Conservation (phyloP, 2,888 invertebrate genomes). For the Zygogramma bicolorata region DNA sequence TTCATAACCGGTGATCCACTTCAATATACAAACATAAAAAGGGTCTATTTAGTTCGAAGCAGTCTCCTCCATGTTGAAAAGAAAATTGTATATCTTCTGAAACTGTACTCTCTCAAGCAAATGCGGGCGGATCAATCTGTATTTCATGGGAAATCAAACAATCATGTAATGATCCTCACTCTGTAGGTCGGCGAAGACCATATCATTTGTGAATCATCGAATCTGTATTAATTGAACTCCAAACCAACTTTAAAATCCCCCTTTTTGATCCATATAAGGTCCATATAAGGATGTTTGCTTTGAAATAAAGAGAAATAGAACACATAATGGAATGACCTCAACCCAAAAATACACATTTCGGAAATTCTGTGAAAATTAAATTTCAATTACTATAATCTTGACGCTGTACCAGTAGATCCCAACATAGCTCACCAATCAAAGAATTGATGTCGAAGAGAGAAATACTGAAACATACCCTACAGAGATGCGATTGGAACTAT, state of each 20-base stretch:
- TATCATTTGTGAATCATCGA: neutral
- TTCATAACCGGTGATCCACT: no score
- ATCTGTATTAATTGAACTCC: neutral
- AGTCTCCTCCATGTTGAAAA: no score
- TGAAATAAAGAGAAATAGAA: neutral
- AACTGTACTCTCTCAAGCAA: no score
- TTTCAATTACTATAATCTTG: neutral
- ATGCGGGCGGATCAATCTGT: neutral
- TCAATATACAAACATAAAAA: no score
- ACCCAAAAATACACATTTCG: neutral
- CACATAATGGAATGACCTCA: neutral
- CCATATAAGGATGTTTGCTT: neutral
- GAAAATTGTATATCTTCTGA: no score
- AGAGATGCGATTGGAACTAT: neutral
- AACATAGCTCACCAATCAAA: neutral
- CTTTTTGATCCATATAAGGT: constrained; percentile 5
- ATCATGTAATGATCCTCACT: neutral
- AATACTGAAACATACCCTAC: neutral
- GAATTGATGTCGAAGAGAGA: neutral
- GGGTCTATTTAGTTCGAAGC: no score
- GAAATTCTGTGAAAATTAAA: neutral
- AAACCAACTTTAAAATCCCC: neutral
- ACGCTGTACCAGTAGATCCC: constrained; percentile 4
- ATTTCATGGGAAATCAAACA: neutral
- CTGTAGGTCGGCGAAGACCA: neutral